Evolutionary conservation across 2,113 vertebrate species (phyloP).

Genomic region (sheep (Ovis aries)): ARS-UI_Ramb_v3.0 NC_056059.1:51863501-51864000

Average conservation of each 20-base stretch:
- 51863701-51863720: not conserved
- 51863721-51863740: not conserved
- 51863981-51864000: not conserved
- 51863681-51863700: not conserved
- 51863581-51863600: not conserved
- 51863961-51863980: not conserved
- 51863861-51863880: not conserved
- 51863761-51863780: not conserved
- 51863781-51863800: not conserved
- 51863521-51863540: not conserved
- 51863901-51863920: not conserved
- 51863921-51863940: not conserved
- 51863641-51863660: not conserved
- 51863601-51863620: not conserved
- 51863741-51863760: not conserved
- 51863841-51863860: not conserved
- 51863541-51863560: not conserved
- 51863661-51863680: not conserved
- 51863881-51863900: not conserved
- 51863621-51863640: not conserved
- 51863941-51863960: not conserved
- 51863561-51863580: not conserved
- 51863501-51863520: not conserved
- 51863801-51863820: not conserved
- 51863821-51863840: not conserved